phyloP scores from a whole-genome alignment of 1,140 invertebrate genomes.

The Drosophila nebulosa region DNA sequence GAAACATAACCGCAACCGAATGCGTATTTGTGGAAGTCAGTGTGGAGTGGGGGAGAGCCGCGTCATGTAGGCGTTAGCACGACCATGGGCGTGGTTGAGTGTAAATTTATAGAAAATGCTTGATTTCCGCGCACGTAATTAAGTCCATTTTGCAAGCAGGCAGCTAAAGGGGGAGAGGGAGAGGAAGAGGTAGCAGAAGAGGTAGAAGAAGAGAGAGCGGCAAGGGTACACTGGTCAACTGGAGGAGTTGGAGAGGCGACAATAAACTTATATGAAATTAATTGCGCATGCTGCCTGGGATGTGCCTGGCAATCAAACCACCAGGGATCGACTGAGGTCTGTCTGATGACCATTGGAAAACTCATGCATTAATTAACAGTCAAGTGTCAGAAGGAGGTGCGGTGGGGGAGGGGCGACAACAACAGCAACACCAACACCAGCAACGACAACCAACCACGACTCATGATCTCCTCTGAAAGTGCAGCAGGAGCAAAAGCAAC shows the following conservation, averaged over 20 bases:
- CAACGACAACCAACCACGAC: background rate
- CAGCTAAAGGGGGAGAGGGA: conserved; percentile 14
- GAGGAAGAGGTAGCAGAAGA: background rate
- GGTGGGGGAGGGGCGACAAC: background rate
- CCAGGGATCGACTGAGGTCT: conserved; percentile 49
- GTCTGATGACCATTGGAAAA: conserved; percentile 40
- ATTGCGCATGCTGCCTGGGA: conserved; percentile 65
- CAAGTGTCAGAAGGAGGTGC: conserved; percentile 61
- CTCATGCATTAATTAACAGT: conserved; percentile 78
- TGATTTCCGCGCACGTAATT: conserved; percentile 77
- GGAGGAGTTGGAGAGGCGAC: conserved; percentile 61
- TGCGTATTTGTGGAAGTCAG: conserved; percentile 1
- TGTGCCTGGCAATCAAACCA: conserved; percentile 13
- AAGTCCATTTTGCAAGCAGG: conserved; percentile 67
- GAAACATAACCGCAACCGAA: conserved; percentile 53
- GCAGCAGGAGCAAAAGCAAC: background rate
- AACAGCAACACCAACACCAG: background rate
- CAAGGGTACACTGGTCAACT: background rate
- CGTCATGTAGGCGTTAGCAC: conserved; percentile 5
- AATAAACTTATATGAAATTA: conserved; percentile 79
- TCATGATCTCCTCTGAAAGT: conserved; percentile 6
- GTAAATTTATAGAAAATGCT: conserved; percentile 77
- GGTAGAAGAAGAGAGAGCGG: conserved; percentile 6
- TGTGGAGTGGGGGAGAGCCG: background rate
- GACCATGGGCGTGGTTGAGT: conserved; percentile 41